A percentile compares a stretch with the other conserved stretches of the same genome.
phyloP scores from a whole-genome alignment of 2,888 invertebrate genomes.

The Ichneumon xanthorius region DNA sequence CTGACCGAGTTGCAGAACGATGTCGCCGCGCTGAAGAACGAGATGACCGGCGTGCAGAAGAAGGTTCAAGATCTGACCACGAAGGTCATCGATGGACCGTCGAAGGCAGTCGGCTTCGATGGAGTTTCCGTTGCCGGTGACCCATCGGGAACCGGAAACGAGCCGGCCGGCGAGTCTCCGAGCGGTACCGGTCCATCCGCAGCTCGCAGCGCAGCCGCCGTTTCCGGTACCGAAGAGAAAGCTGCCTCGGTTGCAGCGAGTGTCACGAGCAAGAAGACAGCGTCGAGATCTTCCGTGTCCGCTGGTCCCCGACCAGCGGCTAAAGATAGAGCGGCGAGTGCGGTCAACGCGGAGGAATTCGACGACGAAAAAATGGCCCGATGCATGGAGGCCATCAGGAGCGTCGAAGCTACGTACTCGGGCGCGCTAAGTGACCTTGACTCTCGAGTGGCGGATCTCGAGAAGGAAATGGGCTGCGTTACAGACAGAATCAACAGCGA shows the following conservation, averaged over 20 bases:
- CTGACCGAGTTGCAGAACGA: conserved; percentile 69
- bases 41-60: conserved; percentile 67
- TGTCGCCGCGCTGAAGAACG: conserved; percentile 66
- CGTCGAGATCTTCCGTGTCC: conserved; percentile 12
- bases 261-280: conserved; percentile 4
- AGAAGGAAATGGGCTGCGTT: conserved; percentile 80
- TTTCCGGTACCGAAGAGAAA: conserved; percentile 22
- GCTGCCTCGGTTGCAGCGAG: conserved; percentile 18
- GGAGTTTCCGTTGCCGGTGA: background rate
- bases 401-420: conserved; percentile 30
- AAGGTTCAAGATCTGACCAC: conserved; percentile 65
- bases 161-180: background rate
- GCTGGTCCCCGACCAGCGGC: conserved; percentile 15
- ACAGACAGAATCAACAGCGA: conserved; percentile 53
- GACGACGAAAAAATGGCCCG: background rate
- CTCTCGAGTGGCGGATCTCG: conserved; percentile 70
- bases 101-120: conserved; percentile 10
- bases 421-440: conserved; percentile 57
- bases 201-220: background rate
- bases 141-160: background rate
- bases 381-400: conserved; percentile 33
- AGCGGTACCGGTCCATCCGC: conserved; percentile 32
- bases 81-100: conserved; percentile 51
- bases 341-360: conserved; percentile 3
- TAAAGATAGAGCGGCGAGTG: conserved; percentile 12